These are phyloP conservation scores for Micromys minutus DNA, from an alignment of 2,113 vertebrate species.

Conservation along the genomic window DNA sequence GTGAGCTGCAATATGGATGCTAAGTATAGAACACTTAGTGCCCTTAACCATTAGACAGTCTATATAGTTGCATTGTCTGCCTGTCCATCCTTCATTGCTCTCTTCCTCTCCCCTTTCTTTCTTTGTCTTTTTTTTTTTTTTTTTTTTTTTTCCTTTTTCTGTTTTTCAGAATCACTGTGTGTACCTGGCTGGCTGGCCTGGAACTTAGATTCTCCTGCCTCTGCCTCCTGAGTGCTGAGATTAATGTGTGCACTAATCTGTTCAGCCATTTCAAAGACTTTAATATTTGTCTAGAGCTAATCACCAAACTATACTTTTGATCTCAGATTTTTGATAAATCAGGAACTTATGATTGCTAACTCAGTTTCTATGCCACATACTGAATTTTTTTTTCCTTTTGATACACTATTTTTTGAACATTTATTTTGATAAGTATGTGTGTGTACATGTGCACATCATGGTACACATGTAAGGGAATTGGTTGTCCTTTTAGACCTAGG, in stretches of 20 bases:
- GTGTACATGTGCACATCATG: not conserved
- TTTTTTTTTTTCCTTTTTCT: too few relatives aligned
- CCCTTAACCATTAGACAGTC: not conserved
- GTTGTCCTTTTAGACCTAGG: not conserved
- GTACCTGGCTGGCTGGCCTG: not conserved
- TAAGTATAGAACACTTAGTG: not conserved
- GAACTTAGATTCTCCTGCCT: not conserved
- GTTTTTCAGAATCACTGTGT: not conserved
- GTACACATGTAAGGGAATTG: not conserved
- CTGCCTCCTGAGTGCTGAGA: not conserved
- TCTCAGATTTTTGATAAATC: not conserved
- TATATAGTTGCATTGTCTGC: not conserved
- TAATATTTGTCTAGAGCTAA: conserved; percentile 1
- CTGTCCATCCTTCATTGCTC: too few relatives aligned
- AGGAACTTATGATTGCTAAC: conserved; percentile 33
- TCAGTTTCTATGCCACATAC: not conserved
- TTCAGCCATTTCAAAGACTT: not conserved
- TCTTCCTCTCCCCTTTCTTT: too few relatives aligned
- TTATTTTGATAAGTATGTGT: not conserved
- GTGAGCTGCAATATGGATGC: not conserved
- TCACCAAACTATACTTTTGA: not conserved
- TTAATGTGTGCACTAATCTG: not conserved
- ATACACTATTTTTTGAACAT: not conserved
- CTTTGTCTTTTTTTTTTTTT: not conserved
- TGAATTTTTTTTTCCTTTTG: not conserved